Base-by-base conservation (phyloP, 2,888 invertebrate species). In the Stratiomys singularior region DNA sequence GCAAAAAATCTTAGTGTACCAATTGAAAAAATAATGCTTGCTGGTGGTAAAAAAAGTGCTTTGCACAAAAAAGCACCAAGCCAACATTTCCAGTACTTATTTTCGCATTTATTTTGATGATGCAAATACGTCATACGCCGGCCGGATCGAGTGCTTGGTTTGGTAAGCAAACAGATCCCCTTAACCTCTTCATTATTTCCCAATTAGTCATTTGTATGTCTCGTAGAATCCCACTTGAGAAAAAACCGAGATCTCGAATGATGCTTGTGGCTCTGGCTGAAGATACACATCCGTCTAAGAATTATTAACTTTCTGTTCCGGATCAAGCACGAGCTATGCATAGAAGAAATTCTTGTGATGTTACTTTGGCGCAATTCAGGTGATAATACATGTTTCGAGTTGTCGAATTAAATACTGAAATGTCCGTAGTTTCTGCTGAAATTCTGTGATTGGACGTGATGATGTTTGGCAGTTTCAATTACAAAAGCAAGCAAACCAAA, bases 271-370 rank as follows among this genome's bases (percentile, higher is more conserved):
- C 37, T 37, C 9, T 5, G 28, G 30, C 28, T 23, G 25, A 28
- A 64, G 64, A 64, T 30, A 30, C 25, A 60, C 58, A 67, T 67
- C 67, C 67, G 67, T 67, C 44, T 67, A n/a, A 44, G 67, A 44
- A 67, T 67, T 67, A 0, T 67, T 28, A 64, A 28, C 30, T 15
- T 64, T 67, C 44, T 44, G 67, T 67, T 67, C 67, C 67, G 67
- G 67, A 67, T 67, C 21, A 21, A 67, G 44, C 44, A 21, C 58
- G 23, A 25, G 23, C 23, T 4, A 18, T 21, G 25, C 23, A 21
- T 60, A 5, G 18, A 60, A 60, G 25, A 18, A 25, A 60, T 60
- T 23, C 58, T 60, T 60, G 58, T n/a, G 25, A 25, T 7, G 25
- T 18, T 9, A 21, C 4, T 25, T n/a, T 60, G 2, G 58, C 25